Conservation (phyloP, 2,113 vertebrate genomes). For the Smithornis capensis region DNA sequence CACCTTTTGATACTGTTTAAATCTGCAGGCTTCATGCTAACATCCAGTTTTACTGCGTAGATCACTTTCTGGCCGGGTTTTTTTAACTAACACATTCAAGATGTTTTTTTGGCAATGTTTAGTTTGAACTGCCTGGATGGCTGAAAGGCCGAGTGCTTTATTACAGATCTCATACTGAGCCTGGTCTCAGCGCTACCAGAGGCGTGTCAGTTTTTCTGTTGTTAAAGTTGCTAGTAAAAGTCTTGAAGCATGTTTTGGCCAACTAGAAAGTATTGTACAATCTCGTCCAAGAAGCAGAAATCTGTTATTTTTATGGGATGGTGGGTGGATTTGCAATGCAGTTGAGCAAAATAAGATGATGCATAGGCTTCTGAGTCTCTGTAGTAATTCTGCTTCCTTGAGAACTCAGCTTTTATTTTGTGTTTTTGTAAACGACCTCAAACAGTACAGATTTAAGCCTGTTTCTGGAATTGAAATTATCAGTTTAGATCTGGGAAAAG, state of each 20-base stretch:
- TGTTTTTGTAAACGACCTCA: background rate
- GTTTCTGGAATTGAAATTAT: background rate
- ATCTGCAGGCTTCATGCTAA: background rate
- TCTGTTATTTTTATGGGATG: conserved; percentile 45
- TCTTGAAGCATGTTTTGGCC: conserved; percentile 3
- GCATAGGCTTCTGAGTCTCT: conserved; percentile 2
- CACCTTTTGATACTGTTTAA: background rate
- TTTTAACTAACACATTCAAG: background rate
- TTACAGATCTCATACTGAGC: background rate
- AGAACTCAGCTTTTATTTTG: background rate
- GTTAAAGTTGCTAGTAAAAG: background rate
- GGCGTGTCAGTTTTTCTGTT: background rate
- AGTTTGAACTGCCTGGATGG: background rate
- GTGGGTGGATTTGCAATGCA: conserved; percentile 42
- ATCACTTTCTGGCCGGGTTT: background rate
- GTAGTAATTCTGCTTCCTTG: conserved; percentile 39
- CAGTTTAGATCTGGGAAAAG: background rate
- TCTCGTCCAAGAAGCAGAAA: conserved; percentile 34
- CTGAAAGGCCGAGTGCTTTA: background rate
- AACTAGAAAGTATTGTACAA: conserved; percentile 15
- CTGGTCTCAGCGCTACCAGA: background rate
- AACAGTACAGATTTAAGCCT: background rate
- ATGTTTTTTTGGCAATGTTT: background rate
- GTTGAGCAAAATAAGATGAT: conserved; percentile 16
- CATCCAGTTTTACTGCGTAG: background rate